A percentile compares a stretch with the other conserved stretches of the same genome.
Evolutionary conservation across 2,113 vertebrate genomes (phyloP).

Genomic region (Sinocyclocheilus anophthalmus): DNA sequence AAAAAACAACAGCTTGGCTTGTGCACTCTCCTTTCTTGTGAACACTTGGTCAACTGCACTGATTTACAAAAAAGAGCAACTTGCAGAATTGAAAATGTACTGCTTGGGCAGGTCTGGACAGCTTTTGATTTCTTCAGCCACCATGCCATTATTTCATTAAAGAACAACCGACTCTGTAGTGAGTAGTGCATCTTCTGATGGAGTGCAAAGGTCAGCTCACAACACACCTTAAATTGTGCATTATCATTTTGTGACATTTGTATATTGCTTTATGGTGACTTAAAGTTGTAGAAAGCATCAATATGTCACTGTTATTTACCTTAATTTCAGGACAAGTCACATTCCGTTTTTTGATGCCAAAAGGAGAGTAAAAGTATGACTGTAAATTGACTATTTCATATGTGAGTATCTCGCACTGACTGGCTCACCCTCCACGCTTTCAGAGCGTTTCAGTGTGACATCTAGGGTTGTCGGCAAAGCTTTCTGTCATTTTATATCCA

Average conservation of each 20-base stretch:
- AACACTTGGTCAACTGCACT: slow-evolving; percentile 34
- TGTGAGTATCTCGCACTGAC: neutral
- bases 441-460: slow-evolving; percentile 3
- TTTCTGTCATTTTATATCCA: slow-evolving; percentile 44
- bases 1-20: slow-evolving; percentile 40
- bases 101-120: slow-evolving; percentile 29
- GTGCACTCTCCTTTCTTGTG: slow-evolving; percentile 31
- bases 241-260: slow-evolving; percentile 36
- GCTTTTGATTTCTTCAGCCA: slow-evolving; percentile 37
- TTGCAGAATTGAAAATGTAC: slow-evolving; percentile 20
- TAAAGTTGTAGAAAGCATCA: slow-evolving; percentile 32
- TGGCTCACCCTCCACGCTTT: slow-evolving; percentile 8
- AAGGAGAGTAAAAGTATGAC: slow-evolving; percentile 11
- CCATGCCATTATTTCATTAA: slow-evolving; percentile 53
- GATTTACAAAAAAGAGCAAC: slow-evolving; percentile 32
- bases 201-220: slow-evolving; percentile 44
- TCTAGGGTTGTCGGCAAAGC: slow-evolving; percentile 1
- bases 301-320: neutral
- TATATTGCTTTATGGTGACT: slow-evolving; percentile 50
- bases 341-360: slow-evolving; percentile 28
- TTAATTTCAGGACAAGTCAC: slow-evolving; percentile 4
- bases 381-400: slow-evolving; percentile 23
- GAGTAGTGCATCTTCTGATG: slow-evolving; percentile 45
- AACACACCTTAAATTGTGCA: slow-evolving; percentile 25
- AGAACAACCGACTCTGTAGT: slow-evolving; percentile 47